Conservation (phyloP, 2,888 invertebrate genomes). For the Sesamia inferens region DNA sequence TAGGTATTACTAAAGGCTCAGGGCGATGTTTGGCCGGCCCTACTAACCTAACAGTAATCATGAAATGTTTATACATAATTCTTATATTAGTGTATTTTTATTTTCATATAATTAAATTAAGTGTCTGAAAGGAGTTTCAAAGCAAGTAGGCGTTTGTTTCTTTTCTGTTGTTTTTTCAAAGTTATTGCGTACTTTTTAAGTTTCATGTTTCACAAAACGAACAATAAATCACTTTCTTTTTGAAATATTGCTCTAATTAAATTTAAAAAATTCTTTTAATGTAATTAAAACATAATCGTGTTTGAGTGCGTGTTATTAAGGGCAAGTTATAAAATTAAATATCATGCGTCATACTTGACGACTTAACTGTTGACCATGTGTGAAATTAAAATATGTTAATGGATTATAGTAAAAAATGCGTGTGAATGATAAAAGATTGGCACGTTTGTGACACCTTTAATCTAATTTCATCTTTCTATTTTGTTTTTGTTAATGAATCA, state of each 20-base stretch:
- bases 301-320: slow-evolving; percentile 44
- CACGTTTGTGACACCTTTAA: neutral
- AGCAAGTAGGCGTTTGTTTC: neutral
- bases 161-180: neutral
- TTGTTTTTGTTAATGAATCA: neutral
- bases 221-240: neutral
- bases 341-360: slow-evolving; percentile 35
- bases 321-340: slow-evolving; percentile 30
- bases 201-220: neutral
- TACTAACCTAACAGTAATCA: slow-evolving; percentile 16
- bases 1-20: too few relatives aligned
- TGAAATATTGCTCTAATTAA: slow-evolving; percentile 10
- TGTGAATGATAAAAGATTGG: slow-evolving; percentile 29
- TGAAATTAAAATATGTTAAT: slow-evolving; percentile 53
- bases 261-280: slow-evolving; percentile 36
- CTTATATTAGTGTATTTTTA: slow-evolving; percentile 5
- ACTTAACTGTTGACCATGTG: slow-evolving; percentile 45
- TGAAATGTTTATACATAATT: slow-evolving; percentile 11
- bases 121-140: neutral
- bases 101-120: neutral
- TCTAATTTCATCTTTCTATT: neutral
- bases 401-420: slow-evolving; percentile 32
- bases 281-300: slow-evolving; percentile 39
- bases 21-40: slow-evolving; percentile 37
- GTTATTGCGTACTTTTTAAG: neutral